A percentile compares a stretch with the other conserved stretches of the same genome.
phyloP scores from a whole-genome alignment of 2,797 vertebrate species.

The Halcyon leucocephala region DNA sequence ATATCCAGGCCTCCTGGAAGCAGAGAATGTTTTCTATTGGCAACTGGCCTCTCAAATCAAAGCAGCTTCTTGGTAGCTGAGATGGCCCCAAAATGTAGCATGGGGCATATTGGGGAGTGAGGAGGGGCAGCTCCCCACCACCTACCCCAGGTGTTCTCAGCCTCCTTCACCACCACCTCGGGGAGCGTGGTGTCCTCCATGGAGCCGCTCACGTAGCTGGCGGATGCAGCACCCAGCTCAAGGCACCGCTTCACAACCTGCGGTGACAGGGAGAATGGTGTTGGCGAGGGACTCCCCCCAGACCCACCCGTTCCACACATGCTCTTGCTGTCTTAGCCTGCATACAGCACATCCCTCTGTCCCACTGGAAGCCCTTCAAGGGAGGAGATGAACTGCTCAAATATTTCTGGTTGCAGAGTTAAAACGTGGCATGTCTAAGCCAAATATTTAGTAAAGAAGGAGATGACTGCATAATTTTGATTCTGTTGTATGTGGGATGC shows the following conservation, averaged over 20 bases:
- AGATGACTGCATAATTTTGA: neutral
- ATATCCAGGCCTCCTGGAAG: constrained; percentile 79
- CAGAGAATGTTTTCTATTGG: neutral
- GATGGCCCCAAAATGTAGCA: accelerated
- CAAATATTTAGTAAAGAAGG: neutral
- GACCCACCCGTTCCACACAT: accelerated
- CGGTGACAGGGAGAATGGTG: accelerated
- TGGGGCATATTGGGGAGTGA: accelerated
- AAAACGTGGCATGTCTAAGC: neutral
- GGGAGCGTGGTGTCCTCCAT: constrained; percentile 74
- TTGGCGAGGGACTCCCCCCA: accelerated
- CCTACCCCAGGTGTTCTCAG: constrained; percentile 76
- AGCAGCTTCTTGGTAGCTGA: neutral
- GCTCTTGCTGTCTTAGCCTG: accelerated
- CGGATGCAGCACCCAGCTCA: constrained; percentile 73
- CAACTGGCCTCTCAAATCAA: accelerated
- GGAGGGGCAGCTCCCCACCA: neutral
- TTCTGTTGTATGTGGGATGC: neutral
- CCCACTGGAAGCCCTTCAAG: neutral
- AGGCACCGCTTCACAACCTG: constrained; percentile 70
- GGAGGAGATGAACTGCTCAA: accelerated
- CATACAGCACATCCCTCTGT: accelerated
- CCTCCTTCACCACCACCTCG: constrained; percentile 65
- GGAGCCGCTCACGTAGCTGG: constrained; percentile 68
- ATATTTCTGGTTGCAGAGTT: neutral